Percentiles rank a stretch among this genome's conserved stretches.
Conservation (phyloP, 1,140 invertebrate species). For the Brachionus koreanus region DNA sequence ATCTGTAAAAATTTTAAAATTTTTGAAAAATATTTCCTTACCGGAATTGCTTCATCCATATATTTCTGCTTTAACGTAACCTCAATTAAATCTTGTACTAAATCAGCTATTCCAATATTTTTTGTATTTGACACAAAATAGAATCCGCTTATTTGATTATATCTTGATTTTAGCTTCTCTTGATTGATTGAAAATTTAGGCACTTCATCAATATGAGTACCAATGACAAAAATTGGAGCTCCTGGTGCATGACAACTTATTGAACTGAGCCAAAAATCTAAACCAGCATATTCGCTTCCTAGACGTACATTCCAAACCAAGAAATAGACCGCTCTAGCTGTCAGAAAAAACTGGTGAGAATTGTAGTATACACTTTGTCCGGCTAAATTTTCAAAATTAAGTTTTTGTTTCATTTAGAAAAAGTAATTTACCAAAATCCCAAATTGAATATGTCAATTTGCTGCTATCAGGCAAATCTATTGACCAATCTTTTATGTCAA, state of each 20-base stretch:
- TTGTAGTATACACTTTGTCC: constrained; percentile 59
- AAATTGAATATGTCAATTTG: constrained; percentile 50
- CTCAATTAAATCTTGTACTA: constrained; percentile 26
- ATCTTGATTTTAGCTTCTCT: constrained; percentile 49
- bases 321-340: constrained; percentile 55
- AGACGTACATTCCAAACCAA: constrained; percentile 56
- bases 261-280: constrained; percentile 58
- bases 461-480: background rate
- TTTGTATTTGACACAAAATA: constrained; percentile 53
- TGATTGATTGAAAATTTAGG: constrained; percentile 49
- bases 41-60: constrained; percentile 53
- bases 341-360: constrained; percentile 59
- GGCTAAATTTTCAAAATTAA: constrained; percentile 48
- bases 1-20: too few species aligned
- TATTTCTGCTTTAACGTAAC: constrained; percentile 37
- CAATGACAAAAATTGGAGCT: constrained; percentile 55
- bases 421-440: constrained; percentile 49
- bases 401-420: background rate
- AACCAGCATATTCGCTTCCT: constrained; percentile 56
- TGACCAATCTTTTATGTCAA: constrained; percentile 54
- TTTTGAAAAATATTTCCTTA: background rate
- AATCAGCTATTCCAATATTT: constrained; percentile 49
- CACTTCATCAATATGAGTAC: constrained; percentile 57
- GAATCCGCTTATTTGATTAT: constrained; percentile 53
- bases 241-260: constrained; percentile 56